Evolutionary conservation across 2,113 vertebrate species (phyloP).

Genomic region (Pantherophis guttatus): DNA sequence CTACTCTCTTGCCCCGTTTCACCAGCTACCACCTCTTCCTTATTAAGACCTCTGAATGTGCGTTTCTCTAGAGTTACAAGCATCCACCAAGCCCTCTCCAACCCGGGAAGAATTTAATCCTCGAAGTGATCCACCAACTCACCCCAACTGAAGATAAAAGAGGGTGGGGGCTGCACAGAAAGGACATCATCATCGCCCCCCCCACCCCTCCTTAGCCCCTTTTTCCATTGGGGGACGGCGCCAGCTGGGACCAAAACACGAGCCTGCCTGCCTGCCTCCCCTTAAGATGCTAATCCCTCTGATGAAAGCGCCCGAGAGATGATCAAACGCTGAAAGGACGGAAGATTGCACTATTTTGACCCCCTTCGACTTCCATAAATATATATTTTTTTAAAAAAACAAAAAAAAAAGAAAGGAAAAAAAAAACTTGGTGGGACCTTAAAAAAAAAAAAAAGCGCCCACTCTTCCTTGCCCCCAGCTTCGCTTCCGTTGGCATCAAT

Average conservation of each 20-base stretch:
- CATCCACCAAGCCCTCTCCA: neutral
- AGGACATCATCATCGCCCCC: neutral
- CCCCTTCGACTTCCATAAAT: neutral
- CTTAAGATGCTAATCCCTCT: neutral
- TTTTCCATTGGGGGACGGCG: neutral
- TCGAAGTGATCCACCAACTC: neutral
- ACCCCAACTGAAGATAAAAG: neutral
- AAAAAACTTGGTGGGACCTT: conserved; percentile 10
- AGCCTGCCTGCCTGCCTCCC: neutral
- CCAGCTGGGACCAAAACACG: neutral
- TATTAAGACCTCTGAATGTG: neutral
- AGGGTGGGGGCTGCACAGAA: neutral
- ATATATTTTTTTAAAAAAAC: neutral
- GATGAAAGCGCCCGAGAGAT: neutral
- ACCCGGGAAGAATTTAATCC: neutral
- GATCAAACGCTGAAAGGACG: neutral
- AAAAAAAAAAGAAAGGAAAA: neutral
- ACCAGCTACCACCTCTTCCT: neutral
- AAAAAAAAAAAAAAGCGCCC: neutral
- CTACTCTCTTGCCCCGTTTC: neutral
- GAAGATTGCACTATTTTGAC: neutral
- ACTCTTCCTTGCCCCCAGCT: neutral
- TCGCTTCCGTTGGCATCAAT: conserved; percentile 15
- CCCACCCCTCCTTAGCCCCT: neutral
- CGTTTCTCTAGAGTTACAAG: neutral